These are phyloP conservation scores for Eurypyga helias DNA, from an alignment of 2,113 vertebrate species.

Conservation along the genomic window DNA sequence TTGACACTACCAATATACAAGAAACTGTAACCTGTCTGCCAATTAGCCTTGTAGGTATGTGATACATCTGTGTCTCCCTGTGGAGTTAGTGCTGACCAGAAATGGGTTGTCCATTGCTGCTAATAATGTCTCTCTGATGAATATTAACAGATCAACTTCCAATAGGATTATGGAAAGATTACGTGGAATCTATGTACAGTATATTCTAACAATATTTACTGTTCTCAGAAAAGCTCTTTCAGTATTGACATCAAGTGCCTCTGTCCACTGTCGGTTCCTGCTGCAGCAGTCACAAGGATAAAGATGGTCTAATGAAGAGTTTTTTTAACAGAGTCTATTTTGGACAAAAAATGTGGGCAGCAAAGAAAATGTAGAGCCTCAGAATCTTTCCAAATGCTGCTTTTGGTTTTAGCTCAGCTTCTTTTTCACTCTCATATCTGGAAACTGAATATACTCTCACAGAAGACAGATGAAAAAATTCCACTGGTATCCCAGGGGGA, in stretches of 20 bases:
- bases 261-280: not conserved
- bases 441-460: not conserved
- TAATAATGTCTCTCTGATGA: not conserved
- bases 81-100: not conserved
- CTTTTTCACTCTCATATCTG: not conserved
- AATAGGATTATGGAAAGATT: not conserved
- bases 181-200: not conserved
- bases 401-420: not conserved
- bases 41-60: not conserved
- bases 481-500: not conserved
- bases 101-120: not conserved
- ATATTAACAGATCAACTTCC: not conserved
- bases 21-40: not conserved
- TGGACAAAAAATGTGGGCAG: not conserved
- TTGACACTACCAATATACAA: not conserved
- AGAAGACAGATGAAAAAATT: not conserved
- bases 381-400: not conserved
- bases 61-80: fast-evolving
- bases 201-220: not conserved
- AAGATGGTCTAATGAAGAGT: not conserved
- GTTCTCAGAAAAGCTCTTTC: not conserved
- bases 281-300: not conserved
- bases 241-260: not conserved
- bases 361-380: not conserved
- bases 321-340: not conserved